A percentile compares a stretch with the other conserved stretches of the same genome.
Conservation (phyloP, 2,113 vertebrate genomes). For the Nansenia antarctica region DNA sequence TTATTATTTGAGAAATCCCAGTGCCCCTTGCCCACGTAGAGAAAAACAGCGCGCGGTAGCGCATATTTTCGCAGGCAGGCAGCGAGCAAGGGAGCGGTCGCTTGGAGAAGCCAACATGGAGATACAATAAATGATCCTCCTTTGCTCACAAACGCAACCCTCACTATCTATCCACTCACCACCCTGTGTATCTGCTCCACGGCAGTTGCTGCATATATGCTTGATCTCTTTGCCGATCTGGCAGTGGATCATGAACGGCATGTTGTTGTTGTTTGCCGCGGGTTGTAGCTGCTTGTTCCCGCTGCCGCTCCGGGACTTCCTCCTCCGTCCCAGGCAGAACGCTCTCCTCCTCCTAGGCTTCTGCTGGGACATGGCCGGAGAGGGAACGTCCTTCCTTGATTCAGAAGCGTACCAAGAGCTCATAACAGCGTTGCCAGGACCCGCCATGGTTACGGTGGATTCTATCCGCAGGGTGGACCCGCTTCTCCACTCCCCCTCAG, state of each 20-base stretch:
- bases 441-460: constrained; percentile 76
- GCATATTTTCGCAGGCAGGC: constrained; percentile 20
- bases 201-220: constrained; percentile 91
- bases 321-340: constrained; percentile 83
- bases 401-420: constrained; percentile 61
- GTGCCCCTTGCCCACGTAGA: not conserved
- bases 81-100: constrained; percentile 33
- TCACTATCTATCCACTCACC: constrained; percentile 79
- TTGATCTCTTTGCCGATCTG: constrained; percentile 90
- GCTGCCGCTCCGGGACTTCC: constrained; percentile 60
- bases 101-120: not conserved
- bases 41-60: not conserved
- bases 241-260: constrained; percentile 86
- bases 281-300: constrained; percentile 46
- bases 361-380: constrained; percentile 59
- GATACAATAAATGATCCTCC: not conserved
- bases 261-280: constrained; percentile 75
- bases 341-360: constrained; percentile 81
- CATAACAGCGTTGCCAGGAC: constrained; percentile 60
- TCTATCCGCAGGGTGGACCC: constrained; percentile 26
- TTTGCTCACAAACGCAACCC: not conserved
- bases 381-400: constrained; percentile 57
- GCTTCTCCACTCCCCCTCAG: not conserved
- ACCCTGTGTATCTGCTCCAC: constrained; percentile 80
- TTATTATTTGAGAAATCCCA: not conserved